These are phyloP conservation scores for Tursiops truncatus DNA, from an alignment of 2,113 vertebrate genomes.

Conservation along the genomic window DNA sequence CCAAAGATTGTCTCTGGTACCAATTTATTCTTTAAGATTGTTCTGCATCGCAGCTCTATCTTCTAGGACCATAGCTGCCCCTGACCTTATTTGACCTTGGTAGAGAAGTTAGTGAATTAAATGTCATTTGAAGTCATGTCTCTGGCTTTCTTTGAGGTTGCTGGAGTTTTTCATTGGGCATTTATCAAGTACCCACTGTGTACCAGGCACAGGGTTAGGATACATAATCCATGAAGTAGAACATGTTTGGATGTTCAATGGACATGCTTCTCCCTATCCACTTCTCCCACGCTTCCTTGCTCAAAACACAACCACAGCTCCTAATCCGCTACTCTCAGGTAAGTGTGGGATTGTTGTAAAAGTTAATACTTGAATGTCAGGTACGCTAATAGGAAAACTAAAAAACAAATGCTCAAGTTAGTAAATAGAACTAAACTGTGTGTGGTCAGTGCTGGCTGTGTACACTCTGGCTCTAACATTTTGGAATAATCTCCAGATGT, in stretches of 20 bases:
- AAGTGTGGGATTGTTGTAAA: background rate
- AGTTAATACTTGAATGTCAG: background rate
- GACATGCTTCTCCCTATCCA: background rate
- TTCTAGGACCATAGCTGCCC: background rate
- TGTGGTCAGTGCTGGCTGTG: background rate
- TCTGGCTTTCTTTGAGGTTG: slow-evolving; percentile 31
- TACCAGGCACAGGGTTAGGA: background rate
- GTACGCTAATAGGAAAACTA: background rate
- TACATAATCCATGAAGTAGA: background rate
- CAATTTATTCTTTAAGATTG: background rate
- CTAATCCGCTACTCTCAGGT: background rate
- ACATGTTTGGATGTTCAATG: background rate
- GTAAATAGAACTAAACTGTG: background rate
- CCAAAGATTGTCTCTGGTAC: background rate
- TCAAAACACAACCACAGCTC: background rate
- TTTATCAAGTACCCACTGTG: background rate
- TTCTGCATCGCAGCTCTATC: background rate
- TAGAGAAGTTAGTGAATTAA: background rate
- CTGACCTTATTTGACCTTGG: background rate
- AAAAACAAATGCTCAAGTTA: background rate
- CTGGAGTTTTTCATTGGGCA: background rate
- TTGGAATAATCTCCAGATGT: background rate
- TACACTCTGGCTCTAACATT: background rate
- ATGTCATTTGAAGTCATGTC: background rate
- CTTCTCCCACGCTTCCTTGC: background rate